Evolutionary conservation across 2,113 vertebrate species (phyloP).

Genomic region (Neoarius graeffei): DNA sequence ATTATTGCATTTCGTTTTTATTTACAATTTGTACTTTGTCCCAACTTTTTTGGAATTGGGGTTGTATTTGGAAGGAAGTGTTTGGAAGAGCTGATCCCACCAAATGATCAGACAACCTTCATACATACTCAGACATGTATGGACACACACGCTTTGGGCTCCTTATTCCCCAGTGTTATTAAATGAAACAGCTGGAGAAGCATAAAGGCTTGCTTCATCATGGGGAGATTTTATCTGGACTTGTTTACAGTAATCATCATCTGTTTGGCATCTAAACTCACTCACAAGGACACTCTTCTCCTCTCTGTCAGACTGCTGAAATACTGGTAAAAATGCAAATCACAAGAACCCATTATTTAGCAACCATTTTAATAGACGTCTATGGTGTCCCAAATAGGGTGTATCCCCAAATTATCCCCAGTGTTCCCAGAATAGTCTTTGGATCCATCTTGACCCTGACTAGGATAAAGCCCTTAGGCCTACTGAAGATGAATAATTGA

Average conservation of each 20-base stretch:
- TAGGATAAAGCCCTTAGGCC: neutral
- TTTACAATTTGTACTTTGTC: too few relatives aligned
- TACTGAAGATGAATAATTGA: neutral
- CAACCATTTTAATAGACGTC: neutral
- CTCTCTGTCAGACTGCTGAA: neutral
- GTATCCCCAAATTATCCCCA: neutral
- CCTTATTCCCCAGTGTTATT: neutral
- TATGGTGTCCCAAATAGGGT: neutral
- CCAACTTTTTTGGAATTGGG: too few relatives aligned
- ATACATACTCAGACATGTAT: slow-evolving; percentile 13
- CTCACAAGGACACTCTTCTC: neutral
- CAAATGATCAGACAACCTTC: neutral
- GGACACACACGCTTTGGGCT: neutral
- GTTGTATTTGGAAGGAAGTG: neutral
- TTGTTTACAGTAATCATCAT: slow-evolving; percentile 2
- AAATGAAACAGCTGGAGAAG: neutral
- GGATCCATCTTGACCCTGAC: neutral
- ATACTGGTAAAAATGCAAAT: neutral
- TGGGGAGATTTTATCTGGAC: neutral
- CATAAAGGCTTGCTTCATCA: neutral
- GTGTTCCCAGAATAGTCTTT: neutral
- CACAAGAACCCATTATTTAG: neutral
- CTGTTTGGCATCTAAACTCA: neutral
- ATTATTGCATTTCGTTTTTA: too few relatives aligned
- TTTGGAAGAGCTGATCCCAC: neutral